Evolutionary conservation across 1,140 invertebrate genomes (phyloP).

Genomic region (Daktulosphaira vitifoliae): DNA sequence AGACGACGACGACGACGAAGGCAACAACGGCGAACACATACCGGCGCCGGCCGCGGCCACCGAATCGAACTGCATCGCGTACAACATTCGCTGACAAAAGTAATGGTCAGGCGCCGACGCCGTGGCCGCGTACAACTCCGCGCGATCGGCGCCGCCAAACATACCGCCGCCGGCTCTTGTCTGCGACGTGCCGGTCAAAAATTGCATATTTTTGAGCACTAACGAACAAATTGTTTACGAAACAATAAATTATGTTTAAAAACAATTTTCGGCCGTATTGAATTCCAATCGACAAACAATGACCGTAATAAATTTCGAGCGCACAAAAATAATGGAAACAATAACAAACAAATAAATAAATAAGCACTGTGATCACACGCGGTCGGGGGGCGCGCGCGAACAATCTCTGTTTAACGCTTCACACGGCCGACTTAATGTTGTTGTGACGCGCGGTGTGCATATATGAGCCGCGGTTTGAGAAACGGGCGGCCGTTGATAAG

Average conservation of each 20-base stretch:
- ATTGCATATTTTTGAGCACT: slow-evolving; percentile 15
- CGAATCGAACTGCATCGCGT: slow-evolving; percentile 35
- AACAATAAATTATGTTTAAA: too few species aligned
- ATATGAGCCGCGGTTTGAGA: neutral
- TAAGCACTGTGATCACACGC: too few species aligned
- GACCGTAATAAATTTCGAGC: too few species aligned
- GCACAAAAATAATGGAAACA: too few species aligned
- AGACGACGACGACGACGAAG: slow-evolving; percentile 25
- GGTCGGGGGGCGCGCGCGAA: too few species aligned
- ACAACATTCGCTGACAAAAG: slow-evolving; percentile 35
- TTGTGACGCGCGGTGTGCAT: too few species aligned
- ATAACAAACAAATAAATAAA: too few species aligned
- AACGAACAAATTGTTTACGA: too few species aligned
- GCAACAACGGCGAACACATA: slow-evolving; percentile 26
- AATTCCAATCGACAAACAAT: too few species aligned
- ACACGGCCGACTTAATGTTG: too few species aligned
- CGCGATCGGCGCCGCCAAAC: slow-evolving; percentile 27
- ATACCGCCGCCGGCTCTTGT: slow-evolving; percentile 27
- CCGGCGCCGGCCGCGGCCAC: slow-evolving; percentile 27
- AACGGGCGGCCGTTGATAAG: neutral
- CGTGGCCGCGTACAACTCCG: slow-evolving; percentile 31
- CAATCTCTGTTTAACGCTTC: too few species aligned
- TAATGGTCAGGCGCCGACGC: slow-evolving; percentile 34
- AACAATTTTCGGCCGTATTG: too few species aligned
- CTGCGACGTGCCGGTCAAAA: slow-evolving; percentile 32